Percentiles rank a stretch among this genome's conserved stretches.
Evolutionary conservation across 2,888 invertebrate genomes (phyloP).

Genomic region (Allygus modestus): DNA sequence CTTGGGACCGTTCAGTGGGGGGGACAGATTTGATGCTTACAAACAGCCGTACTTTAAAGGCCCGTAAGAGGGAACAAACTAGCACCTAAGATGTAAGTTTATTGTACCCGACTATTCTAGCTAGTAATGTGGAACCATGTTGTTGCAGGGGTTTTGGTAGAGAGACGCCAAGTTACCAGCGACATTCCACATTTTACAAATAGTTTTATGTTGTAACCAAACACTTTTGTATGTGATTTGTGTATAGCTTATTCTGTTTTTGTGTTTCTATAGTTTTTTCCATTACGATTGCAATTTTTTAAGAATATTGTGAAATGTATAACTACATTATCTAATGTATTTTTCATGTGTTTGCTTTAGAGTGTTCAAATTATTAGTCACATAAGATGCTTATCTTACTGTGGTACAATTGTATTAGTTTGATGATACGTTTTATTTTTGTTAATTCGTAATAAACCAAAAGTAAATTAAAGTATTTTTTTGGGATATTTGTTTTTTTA

Average conservation of each 20-base stretch:
- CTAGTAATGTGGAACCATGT: constrained; percentile 40
- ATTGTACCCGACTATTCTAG: not conserved
- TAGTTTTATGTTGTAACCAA: constrained; percentile 30
- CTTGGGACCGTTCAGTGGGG: constrained; percentile 56
- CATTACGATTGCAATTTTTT: not conserved
- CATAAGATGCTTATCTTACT: not conserved
- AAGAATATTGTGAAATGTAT: not conserved
- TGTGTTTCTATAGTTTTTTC: not conserved
- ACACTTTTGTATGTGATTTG: not conserved
- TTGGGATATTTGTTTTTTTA: not conserved
- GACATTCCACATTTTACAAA: constrained; percentile 48
- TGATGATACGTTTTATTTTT: not conserved
- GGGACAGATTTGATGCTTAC: constrained; percentile 68
- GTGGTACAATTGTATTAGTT: not conserved
- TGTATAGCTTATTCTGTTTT: not conserved
- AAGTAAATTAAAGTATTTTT: not conserved
- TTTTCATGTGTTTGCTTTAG: not conserved
- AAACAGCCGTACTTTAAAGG: constrained; percentile 64
- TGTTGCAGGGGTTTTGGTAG: constrained; percentile 47
- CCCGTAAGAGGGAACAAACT: not conserved
- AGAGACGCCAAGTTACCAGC: constrained; percentile 37
- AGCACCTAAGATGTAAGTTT: not conserved
- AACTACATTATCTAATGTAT: not conserved
- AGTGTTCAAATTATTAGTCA: not conserved
- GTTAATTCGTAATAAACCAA: not conserved